Conservation (phyloP, 1,140 invertebrate species). For the Drosophila chauvacae region DNA sequence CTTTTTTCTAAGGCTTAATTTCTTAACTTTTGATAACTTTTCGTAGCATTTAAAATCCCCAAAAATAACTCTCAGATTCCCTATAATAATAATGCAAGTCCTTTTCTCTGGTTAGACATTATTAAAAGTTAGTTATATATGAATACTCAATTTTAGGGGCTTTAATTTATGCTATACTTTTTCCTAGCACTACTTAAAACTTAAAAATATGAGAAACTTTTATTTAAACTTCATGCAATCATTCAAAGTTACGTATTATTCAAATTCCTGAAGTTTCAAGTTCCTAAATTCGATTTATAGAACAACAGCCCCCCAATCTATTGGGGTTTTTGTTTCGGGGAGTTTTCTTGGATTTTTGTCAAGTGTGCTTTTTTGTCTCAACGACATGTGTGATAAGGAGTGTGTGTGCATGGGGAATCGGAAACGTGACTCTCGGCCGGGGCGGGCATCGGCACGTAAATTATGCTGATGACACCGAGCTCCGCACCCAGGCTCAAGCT, state of each 20-base stretch:
- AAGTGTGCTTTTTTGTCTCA: constrained; percentile 7
- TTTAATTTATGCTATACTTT: neutral
- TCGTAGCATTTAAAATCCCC: too few species aligned
- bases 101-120: neutral
- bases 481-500: constrained; percentile 59
- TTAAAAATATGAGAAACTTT: neutral
- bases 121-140: too few species aligned
- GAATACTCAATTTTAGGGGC: neutral
- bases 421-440: constrained; percentile 71
- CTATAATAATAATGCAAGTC: neutral
- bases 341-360: constrained; percentile 1
- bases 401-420: constrained; percentile 35
- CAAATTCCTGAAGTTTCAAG: neutral
- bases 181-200: neutral
- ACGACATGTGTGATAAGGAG: constrained; percentile 54
- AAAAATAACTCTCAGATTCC: too few species aligned
- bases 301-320: neutral
- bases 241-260: too few species aligned
- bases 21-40: too few species aligned
- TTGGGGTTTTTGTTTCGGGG: neutral
- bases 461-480: constrained; percentile 65
- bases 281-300: neutral
- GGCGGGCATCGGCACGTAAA: constrained; percentile 77
- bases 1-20: too few species aligned
- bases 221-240: neutral